Evolutionary conservation across 2,113 vertebrate species (phyloP), one percentile per base, ranked within the genome.

Genomic region (Galemys pyrenaicus): DNA sequence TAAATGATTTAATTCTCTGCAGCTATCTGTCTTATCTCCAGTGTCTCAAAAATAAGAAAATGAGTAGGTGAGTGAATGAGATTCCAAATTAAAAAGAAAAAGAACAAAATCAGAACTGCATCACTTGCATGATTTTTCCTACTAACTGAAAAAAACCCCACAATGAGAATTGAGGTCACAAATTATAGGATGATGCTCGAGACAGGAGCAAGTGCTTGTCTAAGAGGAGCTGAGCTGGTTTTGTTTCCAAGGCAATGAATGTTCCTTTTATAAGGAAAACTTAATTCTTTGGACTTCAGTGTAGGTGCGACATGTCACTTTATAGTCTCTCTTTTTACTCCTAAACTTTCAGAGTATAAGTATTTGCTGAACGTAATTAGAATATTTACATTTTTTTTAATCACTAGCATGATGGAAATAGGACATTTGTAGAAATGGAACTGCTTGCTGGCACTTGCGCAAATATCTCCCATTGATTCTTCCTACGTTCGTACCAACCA

Each of bases 181-280:
- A 24, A 78, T 92, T 93, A 67, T 24, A 62, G 20, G 2, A 30
- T 68, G 62, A 20, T 60, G 19, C 70, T 92, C 28, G 92, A 75
- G 49, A 65, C 51, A 91, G 88, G 46, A 80, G 62, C 87, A 87
- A 8, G 51, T 8, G 0, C 87, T 91, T 96, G 75, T 88, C 89
- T 28, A 93, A 95, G 79, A 94, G 89, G 84, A 85, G 22, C 7
- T 92, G 37, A 96, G 41, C 17, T 91, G 70, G 58, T 79, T 94
- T 60, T 37, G 2, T 64, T 96, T 62, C 56, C 78, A 70, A 78
- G 54, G 87, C 83, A 91, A 74, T 75, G 92, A 70, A 12, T 7
- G 62, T 44, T 65, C 65, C 54, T 94, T 22, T 96, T 92, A 17
- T 60, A 95, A 89, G 54, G 67, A 92, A 92, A 88, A 24, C 65